Evolutionary conservation across 1,140 invertebrate species (phyloP), one percentile per base, ranked within the genome.

Genomic region (Drosophila dunni): DNA sequence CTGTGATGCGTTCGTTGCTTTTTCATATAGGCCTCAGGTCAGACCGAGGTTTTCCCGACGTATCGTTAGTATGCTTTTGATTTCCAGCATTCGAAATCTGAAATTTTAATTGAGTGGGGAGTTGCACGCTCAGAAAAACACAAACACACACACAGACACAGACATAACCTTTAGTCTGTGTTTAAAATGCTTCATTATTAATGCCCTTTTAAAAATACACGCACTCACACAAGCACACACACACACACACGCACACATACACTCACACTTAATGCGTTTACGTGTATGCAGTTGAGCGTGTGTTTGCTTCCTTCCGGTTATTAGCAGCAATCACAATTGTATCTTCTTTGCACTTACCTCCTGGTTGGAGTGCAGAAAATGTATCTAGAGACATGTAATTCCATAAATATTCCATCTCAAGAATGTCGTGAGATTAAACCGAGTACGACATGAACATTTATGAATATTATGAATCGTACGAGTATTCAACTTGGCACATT

Each of bases 121-220:
- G 11, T 29, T 29, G 24, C 24, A 29, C 1, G n/a, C 36, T 42
- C 17, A n/a, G 34, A 57, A 17, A 17, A 2, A 10, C 38, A 40
- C 38, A 50, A 17, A 51, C 20, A 40, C 33, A 62, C 33, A 9
- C 33, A 11, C 40, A 48, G 9, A 42, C 29, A 50, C 20, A 56
- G 29, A 8, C 11, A 66, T 63, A 63, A 79, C 77, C 77, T 79
- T 74, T 79, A 84, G 76, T 81, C 79, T 67, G 17, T 50, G 68
- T 67, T 81, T 81, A 57, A 78, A 67, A 58, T 77, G 54, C 45
- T 73, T 53, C 63, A 81, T 79, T 83, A 76, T 83, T 83, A 76
- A 84, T 79, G 56, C 11, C 62, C 46, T 38, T 71, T 63, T 51
- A 51, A 71, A 75, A 80, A 79, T 80, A 51, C 60, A 65, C 65